Evolutionary conservation across 2,888 invertebrate species (phyloP), one percentile per base, ranked within the genome.

Genomic region (Drosophila neutralis): DNA sequence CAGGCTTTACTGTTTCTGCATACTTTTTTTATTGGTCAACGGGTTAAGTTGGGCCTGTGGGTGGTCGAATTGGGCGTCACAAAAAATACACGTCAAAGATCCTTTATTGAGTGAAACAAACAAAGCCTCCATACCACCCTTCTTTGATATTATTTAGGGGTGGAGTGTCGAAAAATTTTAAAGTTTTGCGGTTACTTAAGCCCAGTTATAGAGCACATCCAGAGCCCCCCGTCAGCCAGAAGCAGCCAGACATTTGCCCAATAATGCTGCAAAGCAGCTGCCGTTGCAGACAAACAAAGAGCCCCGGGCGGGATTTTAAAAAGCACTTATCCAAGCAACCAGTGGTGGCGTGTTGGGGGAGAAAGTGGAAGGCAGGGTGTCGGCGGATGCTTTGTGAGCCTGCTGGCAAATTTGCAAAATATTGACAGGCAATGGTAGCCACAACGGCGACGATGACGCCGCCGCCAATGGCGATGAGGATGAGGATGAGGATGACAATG

Each of bases 81-180:
- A 35, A 54, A 13, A 36, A 24, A 24, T 11, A 15, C 27, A 56
- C 87, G 80, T 84, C 89, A 87, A 87, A 76, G 87, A 89, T 90
- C 84, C 89, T 87, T 78, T 82, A 90, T 81, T 82, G 89, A 75
- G 87, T 75, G 77, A 86, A 83, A 86, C 87, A 90, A 90, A 82
- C 76, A 81, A 88, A 78, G 74, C 42, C 36, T 24, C 11, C 21
- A 13, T 24, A 24, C 27, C 3, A 15, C 13, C 33, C 8, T 35
- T 7, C 36, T 38, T 29, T 52, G 35, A n/a, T 65, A 49, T 56
- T 57, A 10, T 49, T 57, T 15, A 35, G n/a, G 42, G 48, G 49
- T 24, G 64, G 64, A 64, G 69, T 66, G 84, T 62, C 78, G 78
- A 87, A 87, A 87, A 89, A 76, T 89, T 90, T 87, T 84, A 80